phyloP scores from a whole-genome alignment of 2,797 vertebrate genomes.

The Delichon dasypus region DNA sequence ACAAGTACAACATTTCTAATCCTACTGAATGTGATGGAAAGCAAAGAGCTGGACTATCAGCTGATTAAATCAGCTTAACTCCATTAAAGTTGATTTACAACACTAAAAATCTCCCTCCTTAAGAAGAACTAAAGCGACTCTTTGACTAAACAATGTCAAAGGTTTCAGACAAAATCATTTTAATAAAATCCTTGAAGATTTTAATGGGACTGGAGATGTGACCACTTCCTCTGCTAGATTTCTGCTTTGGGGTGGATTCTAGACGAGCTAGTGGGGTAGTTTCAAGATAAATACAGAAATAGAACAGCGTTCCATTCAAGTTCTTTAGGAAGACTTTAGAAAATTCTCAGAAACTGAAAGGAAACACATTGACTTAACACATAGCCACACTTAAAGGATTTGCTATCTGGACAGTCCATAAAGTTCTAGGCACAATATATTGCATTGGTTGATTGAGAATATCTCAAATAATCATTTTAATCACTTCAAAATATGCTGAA shows the following conservation, averaged over 20 bases:
- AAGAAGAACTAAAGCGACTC: neutral
- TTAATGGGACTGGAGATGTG: neutral
- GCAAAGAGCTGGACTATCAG: neutral
- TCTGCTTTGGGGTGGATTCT: neutral
- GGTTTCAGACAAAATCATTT: neutral
- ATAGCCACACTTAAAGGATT: neutral
- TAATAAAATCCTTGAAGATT: neutral
- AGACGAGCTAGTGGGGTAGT: neutral
- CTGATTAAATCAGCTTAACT: neutral
- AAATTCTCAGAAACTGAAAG: neutral
- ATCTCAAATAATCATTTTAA: slow-evolving; percentile 46
- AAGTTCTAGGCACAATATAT: neutral
- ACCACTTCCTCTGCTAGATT: neutral
- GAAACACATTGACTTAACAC: neutral
- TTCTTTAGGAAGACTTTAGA: neutral
- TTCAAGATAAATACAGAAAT: neutral
- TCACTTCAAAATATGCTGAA: slow-evolving; percentile 63
- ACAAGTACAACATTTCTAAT: neutral
- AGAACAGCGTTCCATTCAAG: neutral
- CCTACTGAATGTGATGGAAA: neutral
- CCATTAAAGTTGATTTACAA: neutral
- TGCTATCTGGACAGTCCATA: neutral
- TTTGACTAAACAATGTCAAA: neutral
- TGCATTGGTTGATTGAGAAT: slow-evolving; percentile 6
- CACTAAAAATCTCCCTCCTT: neutral